Base-by-base conservation (phyloP, 1,140 invertebrate species). In the Heliconius hermathena region DNA sequence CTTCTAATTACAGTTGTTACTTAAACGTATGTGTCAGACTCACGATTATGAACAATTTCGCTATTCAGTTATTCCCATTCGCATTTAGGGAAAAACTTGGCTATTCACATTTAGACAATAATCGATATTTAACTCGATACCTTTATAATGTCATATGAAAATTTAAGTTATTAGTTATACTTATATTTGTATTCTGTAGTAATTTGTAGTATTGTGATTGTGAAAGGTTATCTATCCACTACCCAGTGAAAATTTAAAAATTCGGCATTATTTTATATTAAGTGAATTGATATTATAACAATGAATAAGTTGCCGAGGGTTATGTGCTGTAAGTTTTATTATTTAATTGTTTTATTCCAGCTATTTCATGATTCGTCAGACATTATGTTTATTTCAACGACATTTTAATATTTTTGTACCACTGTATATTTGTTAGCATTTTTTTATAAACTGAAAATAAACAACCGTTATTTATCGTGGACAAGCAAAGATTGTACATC, bases 301-400 rank as follows among this genome's bases (percentile, higher is more conserved):
- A 82, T 85, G 84, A 85, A 85, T 76, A 84, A 84, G 52, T 74
- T 84, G 41, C 79, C 71, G 71, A 85, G 83, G 41, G 78, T 82
- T 72, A 72, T 84, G 46, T 78, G 74, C 66, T 82, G 84, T 85
- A 80, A 85, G 84, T 83, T 75, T 20, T 8, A 76, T 66, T 36
- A 13, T 13, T 66, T 9, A 13, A 66, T 26, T 66, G 22, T 66
- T 66, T 66, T 26, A 26, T 66, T 29, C 4, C n/a, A 38, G 41
- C 9, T 41, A 22, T 49, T 41, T 46, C 3, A 9, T 33, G 18
- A 29, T 6, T 74, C 26, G 33, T 36, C 5, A 36, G 5, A 36
- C 8, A 36, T 54, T 49, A 74, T 4, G 9, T 74, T 54, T 49
- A 29, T 52, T 52, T 66, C 22, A 73, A 33, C 9, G 22, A 33